Base-by-base conservation (phyloP, 2,888 invertebrate species). In the Aquatica leii region DNA sequence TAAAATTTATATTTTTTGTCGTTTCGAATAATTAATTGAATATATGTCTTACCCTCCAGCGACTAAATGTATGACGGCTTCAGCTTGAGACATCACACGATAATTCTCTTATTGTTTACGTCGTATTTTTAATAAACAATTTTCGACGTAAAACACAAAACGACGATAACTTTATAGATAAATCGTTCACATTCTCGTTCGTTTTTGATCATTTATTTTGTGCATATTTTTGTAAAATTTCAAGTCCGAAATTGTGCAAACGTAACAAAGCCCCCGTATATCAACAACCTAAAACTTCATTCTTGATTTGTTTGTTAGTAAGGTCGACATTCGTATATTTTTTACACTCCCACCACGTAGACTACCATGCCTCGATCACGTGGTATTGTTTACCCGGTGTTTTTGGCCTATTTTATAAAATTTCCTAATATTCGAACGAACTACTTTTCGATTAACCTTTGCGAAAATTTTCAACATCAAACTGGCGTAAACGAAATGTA, bases 41-140 rank as follows among this genome's bases (percentile, higher is more conserved):
- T n/a, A n/a, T n/a, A 11, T 18, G 43, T 88, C 94, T 88, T 86
- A 97, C 97, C 96, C 96, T 87, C 97, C 97, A 82, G 96, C 96
- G 77, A 96, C 86, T 78, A 97, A 89, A 86, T 97, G 96, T 84
- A 96, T 95, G 75, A 95, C 88, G 73, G 94, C 94, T 84, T 95
- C 95, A 83, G 87, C 87, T 82, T 91, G 90, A 86, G 88, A 87
- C 90, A 90, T 90, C 70, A 77, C 79, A 77, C 59, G 62, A 62
- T 53, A 59, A 56, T 60, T 60, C n/a, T n/a, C n/a, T n/a, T n/a
- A n/a, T 41, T 46, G 21, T 20, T 49, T 34, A 56, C 56, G 14
- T 54, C 60, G 53, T 53, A 37, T 37, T 35, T 21, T 31, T 17
- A n/a, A n/a, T n/a, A n/a, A n/a, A n/a, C n/a, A n/a, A n/a, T n/a